Percentiles rank a stretch among this genome's conserved stretches.
Conservation (phyloP, 2,888 invertebrate genomes). For the Drosophila eohydei region DNA sequence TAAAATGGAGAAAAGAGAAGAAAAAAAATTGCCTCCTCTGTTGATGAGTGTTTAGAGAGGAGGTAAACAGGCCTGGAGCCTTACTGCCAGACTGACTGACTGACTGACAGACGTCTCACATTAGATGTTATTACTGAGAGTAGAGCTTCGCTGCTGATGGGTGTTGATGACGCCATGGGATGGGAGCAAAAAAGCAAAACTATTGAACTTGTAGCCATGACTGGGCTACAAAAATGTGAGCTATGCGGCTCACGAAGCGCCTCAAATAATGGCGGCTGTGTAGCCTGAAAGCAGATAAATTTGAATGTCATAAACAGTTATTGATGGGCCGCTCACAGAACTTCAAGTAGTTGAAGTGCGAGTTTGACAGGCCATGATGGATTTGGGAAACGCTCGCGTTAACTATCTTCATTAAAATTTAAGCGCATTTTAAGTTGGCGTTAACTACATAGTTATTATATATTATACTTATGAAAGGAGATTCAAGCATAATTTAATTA, state of each 20-base stretch:
- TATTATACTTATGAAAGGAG: too few species aligned
- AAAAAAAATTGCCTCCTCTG: background rate
- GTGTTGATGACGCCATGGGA: constrained; percentile 55
- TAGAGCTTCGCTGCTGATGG: constrained; percentile 23
- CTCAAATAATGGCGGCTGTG: background rate
- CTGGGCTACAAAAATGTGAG: constrained; percentile 22
- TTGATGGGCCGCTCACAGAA: constrained; percentile 11
- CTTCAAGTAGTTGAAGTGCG: constrained; percentile 11
- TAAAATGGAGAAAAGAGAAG: constrained; percentile 45
- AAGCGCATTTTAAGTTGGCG: background rate
- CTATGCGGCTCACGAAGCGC: background rate
- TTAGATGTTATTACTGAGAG: constrained; percentile 52
- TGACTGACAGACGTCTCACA: constrained; percentile 52
- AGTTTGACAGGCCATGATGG: constrained; percentile 5
- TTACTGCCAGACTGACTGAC: constrained; percentile 28
- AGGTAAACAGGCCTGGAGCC: constrained; percentile 21
- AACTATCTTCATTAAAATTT: background rate
- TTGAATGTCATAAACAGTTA: constrained; percentile 25
- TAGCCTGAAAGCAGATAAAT: constrained; percentile 14
- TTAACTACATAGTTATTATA: background rate
- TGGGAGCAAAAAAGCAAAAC: constrained; percentile 54
- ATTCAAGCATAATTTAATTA: too few species aligned
- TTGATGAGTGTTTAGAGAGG: constrained; percentile 56
- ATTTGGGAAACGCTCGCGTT: background rate
- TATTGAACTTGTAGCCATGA: constrained; percentile 62